Evolutionary conservation across 2,888 invertebrate species (phyloP), one percentile per base, ranked within the genome.

Genomic region (Latheticus oryzae): DNA sequence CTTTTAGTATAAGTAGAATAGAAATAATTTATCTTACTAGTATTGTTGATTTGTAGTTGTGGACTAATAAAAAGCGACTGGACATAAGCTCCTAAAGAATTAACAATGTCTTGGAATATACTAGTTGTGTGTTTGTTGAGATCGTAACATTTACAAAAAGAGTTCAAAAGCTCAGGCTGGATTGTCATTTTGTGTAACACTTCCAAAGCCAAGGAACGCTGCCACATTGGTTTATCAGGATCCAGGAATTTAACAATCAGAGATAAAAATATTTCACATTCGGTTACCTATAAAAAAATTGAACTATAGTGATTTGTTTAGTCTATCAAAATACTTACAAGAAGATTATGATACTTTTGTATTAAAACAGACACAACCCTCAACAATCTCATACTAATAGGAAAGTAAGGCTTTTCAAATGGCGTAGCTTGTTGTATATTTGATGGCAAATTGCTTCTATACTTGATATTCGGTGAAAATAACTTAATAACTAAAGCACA

Each of bases 381-480:
- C 57, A 98, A 82, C 37, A 99, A 84, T 42, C 98, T 84, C 90
- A 98, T 95, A 72, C 96, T 95, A 71, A 98, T 95, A 1, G 97
- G 96, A 81, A 96, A 98, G 80, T 94, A 95, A 0, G 97, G 97
- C 62, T 95, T 92, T 75, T 97, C 97, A 37, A 87, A 83, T 12
- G 87, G 82, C 4, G 85, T 84, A 12, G 86, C 83, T 65, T 86
- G 85, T 70, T 85, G 85, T 50, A 84, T 80, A 65, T 84, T 85
- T 19, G 82, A 82, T 60, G 84, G 85, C 42, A 79, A 70, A 50
- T 75, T 76, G 57, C 75, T 77, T 60, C 95, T 87, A 79, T 95
- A 95, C 75, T 98, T 98, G n/a, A 98, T 92, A 77, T 97, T 98
- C 5, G 98, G 98, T 13, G 98, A 98, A 78, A 99, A 98, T 58